phyloP scores from a whole-genome alignment of 2,888 invertebrate species.

The Aromia moschata region DNA sequence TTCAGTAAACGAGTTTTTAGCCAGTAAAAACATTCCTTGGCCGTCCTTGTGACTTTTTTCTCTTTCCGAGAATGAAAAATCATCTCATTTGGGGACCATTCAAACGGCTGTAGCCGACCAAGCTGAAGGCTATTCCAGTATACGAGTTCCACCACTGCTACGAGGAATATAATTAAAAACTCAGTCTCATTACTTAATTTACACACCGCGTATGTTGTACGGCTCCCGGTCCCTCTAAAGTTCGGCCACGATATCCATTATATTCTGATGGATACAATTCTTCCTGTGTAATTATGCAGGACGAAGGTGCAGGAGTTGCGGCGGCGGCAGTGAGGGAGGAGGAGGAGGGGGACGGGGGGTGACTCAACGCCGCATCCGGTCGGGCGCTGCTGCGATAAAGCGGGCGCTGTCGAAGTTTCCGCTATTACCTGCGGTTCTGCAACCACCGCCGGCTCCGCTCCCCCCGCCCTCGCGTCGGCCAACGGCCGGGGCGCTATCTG shows the following conservation, averaged over 20 bases:
- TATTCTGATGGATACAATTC: slow-evolving; percentile 24
- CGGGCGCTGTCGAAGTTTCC: slow-evolving; percentile 47
- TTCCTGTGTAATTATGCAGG: slow-evolving; percentile 40
- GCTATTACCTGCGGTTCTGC: slow-evolving; percentile 40
- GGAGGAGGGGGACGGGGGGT: slow-evolving; percentile 29
- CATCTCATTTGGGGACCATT: no score
- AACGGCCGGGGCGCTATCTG: slow-evolving; percentile 5
- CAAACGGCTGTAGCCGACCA: no score
- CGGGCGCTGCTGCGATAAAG: slow-evolving; percentile 32
- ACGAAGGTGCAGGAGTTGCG: slow-evolving; percentile 28
- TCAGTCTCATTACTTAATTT: no score
- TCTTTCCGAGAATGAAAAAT: no score
- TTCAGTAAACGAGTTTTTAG: no score
- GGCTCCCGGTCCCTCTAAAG: slow-evolving; percentile 1
- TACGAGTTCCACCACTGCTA: no score
- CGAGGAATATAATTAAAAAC: no score
- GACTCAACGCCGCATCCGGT: slow-evolving; percentile 46
- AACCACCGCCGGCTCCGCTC: slow-evolving; percentile 11
- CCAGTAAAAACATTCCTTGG: no score
- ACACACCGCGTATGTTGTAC: no score
- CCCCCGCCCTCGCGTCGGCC: slow-evolving; percentile 9
- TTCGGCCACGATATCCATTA: slow-evolving; percentile 16
- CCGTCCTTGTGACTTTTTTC: no score
- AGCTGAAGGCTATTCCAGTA: no score
- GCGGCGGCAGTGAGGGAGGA: slow-evolving; percentile 9